Evolutionary conservation across 30 jellyfish, hydroid and myxozoan species (phyloP).

Genomic region (Phacellophora camtschatica): DNA sequence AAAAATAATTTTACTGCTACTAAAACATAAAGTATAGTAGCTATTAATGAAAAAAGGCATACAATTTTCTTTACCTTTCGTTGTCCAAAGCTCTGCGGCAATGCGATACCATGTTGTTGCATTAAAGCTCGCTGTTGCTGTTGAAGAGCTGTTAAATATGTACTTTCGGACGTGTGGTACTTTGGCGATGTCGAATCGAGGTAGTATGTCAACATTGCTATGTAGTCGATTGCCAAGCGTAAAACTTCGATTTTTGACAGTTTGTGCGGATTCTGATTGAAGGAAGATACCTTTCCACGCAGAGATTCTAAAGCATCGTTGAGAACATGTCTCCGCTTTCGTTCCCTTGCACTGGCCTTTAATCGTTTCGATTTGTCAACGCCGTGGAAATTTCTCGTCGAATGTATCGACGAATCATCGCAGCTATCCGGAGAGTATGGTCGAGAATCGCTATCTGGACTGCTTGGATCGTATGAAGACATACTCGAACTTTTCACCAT

Average conservation of each 20-base stretch:
- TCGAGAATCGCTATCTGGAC: conserved; percentile 58
- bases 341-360: conserved; percentile 95
- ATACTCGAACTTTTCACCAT: not conserved
- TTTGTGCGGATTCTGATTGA: conserved; percentile 71
- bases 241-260: conserved; percentile 89
- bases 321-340: conserved; percentile 90
- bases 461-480: conserved; percentile 51
- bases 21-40: too few species aligned
- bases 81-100: not conserved
- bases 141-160: not conserved
- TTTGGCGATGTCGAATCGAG: conserved; percentile 30
- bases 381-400: not conserved
- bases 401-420: not conserved
- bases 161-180: not conserved
- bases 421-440: conserved; percentile 48
- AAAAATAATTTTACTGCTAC: too few species aligned
- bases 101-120: not conserved
- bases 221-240: conserved; percentile 91
- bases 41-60: not conserved
- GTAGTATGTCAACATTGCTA: conserved; percentile 74
- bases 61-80: not conserved
- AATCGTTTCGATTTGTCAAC: conserved; percentile 72
- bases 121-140: not conserved
- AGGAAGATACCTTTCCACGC: conserved; percentile 79
- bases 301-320: conserved; percentile 86